Base-by-base conservation (phyloP, 2,888 invertebrate genomes). In the Nemurella pictetii region DNA sequence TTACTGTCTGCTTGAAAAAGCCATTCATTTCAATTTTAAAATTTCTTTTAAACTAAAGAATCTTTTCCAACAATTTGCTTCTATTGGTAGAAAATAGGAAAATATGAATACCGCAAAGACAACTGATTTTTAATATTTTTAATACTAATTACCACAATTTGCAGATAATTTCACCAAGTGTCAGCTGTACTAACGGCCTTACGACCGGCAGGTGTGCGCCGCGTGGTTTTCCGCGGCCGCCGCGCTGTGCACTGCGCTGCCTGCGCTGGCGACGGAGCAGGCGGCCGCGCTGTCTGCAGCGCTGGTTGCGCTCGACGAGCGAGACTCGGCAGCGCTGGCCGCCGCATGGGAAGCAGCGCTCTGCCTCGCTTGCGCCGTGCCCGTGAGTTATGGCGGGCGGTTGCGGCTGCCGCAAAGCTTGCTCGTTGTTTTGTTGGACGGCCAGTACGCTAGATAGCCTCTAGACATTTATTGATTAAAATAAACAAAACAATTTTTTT, bases 261-360 rank as follows among this genome's bases (percentile, higher is more conserved):
- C 91, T 15, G 90, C 91, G 87, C 90, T 95, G 86, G 89, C 94
- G 5, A 89, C 90, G 25, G 89, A 91, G 80, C 92, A 93, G 88
- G 93, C 87, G 89, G 94, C 0, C 90, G 93, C 36, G 25, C 20
- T 84, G 20, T 91, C 92, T 0, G 90, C 92, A 25, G 92, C 94
- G 73, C 93, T 96, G 88, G 91, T 91, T 83, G 93, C 92, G 88
- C 90, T 96, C 81, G 94, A 95, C 89, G 95, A 95, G 88, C 91
- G 91, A 27, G 95, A 96, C 88, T 93, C 95, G 0, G 89, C 92
- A 28, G 93, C 95, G 30, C 91, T 94, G 83, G 92, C 94, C 0
- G 91, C 93, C 86, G 92, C 95, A 29, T 97, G 97, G 97, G 95
- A 95, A 88, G 94, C 95, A 84, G 91, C 94, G 86, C 90, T 97